Percentiles rank a stretch among this genome's conserved stretches.
phyloP scores from a whole-genome alignment of 2,888 invertebrate genomes.

The Proisotoma minuta region DNA sequence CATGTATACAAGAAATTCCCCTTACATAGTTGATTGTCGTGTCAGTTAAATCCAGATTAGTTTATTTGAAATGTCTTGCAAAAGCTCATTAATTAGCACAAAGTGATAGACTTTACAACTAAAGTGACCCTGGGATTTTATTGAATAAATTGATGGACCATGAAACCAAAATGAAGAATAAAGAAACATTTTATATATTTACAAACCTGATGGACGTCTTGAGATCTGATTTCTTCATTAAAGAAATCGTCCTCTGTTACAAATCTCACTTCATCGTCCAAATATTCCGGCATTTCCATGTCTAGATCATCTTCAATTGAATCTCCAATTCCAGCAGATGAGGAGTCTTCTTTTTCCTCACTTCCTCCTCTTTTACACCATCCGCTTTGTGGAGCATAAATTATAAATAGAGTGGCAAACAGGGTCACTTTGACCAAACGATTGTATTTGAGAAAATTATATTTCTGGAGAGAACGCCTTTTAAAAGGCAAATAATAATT shows the following conservation, averaged over 20 bases:
- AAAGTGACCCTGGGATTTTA: too few relatives aligned
- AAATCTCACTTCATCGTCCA: constrained; percentile 39
- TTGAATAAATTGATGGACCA: too few relatives aligned
- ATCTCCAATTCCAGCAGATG: constrained; percentile 26
- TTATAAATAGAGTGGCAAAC: constrained; percentile 12
- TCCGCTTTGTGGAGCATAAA: constrained; percentile 18
- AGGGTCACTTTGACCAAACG: not conserved
- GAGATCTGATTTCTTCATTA: constrained; percentile 29
- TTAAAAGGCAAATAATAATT: too few relatives aligned
- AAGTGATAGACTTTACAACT: too few relatives aligned
- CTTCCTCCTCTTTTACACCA: constrained; percentile 15
- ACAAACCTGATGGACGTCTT: constrained; percentile 28
- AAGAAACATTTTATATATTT: not conserved
- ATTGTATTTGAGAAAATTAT: too few relatives aligned
- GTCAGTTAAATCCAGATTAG: too few relatives aligned
- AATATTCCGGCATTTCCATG: constrained; percentile 16
- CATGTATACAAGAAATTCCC: too few relatives aligned
- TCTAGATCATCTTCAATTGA: constrained; percentile 32
- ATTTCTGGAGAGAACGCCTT: too few relatives aligned
- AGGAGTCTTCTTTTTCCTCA: constrained; percentile 10
- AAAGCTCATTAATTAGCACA: too few relatives aligned
- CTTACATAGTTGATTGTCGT: too few relatives aligned
- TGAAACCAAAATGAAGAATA: too few relatives aligned
- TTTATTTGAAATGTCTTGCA: too few relatives aligned
- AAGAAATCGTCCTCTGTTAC: constrained; percentile 36